Evolutionary conservation across 2,888 invertebrate species (phyloP), one percentile per base, ranked within the genome.

Genomic region (Spatulosminthurus flaviceps): DNA sequence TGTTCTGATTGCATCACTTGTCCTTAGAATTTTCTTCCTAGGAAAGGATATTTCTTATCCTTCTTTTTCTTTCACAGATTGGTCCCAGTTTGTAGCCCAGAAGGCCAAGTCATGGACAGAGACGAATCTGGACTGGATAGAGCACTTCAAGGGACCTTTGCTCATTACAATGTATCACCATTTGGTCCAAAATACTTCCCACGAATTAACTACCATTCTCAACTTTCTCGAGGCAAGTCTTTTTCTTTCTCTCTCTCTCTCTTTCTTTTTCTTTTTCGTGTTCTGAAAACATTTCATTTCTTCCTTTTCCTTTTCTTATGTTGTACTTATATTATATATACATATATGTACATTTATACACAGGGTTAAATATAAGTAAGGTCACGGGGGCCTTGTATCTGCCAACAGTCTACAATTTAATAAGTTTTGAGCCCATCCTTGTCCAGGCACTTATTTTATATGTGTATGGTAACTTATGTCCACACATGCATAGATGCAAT

Each of bases 141-240:
- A 90, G 77, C 90, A 91, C 85, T 94, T 92, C 87, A 89, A 90
- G 1, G 93, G 93, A 16, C 91, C 91, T 4, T 88, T 92, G 60
- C 92, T 92, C 86, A 90, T 93, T 28, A 90, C 93, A 74, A 91
- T 91, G 87, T 94, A 94, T 87, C 93, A 93, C 83, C 89, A 90
- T 82, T 88, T 93, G 77, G 91, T 93, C 16, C 82, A 83, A 13
- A 86, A 86, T 78, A 88, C 89, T 0, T 90, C 92, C 85, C 87
- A 87, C 43, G 90, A 91, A 0, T 87, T 94, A 67, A 88, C 89
- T 34, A 89, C 89, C 0, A 88, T 93, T 77, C 87, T 93, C 26
- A 83, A 85, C 34, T 86, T 86, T 74, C 83, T 86, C 13, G 81
- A 83, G 83, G 85, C 81, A 77, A 66, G 74, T 69, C 1, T 13